Base-by-base conservation (phyloP, 2,113 vertebrate species). In the Grallaria varia region DNA sequence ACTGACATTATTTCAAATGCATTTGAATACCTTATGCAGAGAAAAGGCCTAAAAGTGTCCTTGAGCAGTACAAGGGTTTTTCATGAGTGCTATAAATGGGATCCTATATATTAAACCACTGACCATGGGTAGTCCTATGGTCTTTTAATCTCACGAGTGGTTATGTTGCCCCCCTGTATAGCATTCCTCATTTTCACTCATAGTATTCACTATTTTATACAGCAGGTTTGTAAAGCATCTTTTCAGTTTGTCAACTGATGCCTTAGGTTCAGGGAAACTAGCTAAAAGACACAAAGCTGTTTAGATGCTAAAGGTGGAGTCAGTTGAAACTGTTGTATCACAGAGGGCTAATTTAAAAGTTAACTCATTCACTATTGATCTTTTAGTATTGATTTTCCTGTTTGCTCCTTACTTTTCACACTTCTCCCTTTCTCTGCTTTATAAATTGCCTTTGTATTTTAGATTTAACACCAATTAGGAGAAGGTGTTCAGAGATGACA, bases 301-400 rank as follows among this genome's bases (percentile, higher is more conserved):
- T 90, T 68, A 59, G 88, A 79, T 84, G 84, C 73, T 92, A 81
- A 77, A 92, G 74, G 74, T 88, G 49, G 83, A 95, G 74, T 88
- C 79, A 60, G 8, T 27, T 82, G 87, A 90, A 87, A 95, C 84
- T 75, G 90, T 76, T 91, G 37, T 63, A 49, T 81, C 84, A 78
- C 77, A 95, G 84, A 95, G 56, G 90, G 52, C 77, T 75, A 89
- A 96, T 69, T 93, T 74, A 85, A 95, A 97, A 95, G 94, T 95
- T 91, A 85, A 71, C 85, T 90, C 49, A 40, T 84, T 89, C 62
- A 30, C 63, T 71, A 79, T 83, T 64, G 87, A 79, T 80, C 94
- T 84, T 92, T 80, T 21, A 14, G 33, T 90, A 87, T 73, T 69
- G 89, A 92, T 81, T 87, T 94, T 93, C 28, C 64, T 67, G 67